Evolutionary conservation across 2,888 invertebrate genomes (phyloP), one percentile per base, ranked within the genome.

Genomic region (Amphipyra berbera): DNA sequence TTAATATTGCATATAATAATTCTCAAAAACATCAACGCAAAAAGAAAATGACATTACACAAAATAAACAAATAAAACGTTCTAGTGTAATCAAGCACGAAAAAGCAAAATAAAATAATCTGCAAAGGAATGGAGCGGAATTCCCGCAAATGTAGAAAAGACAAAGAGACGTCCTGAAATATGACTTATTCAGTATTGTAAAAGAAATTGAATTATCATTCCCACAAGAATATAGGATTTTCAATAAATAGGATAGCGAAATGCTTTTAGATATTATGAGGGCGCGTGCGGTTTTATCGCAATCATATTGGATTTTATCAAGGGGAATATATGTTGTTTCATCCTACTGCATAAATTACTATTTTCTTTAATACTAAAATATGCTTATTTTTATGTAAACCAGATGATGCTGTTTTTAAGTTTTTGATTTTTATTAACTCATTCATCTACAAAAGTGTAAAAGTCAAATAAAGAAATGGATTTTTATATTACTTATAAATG

Each of bases 131-230:
- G 61, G 10, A 56, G 55, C 61, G 62, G 62, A 59, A 63, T 57
- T 53, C 54, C 42, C 61, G 53, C 62, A 45, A 60, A 56, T 61
- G 55, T 45, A 53, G 45, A 74, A 61, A 72, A 73, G 72, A 73
- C 73, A 73, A 73, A 67, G 76, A 54, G 60, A 54, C 40, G 47
- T 66, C 71, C 58, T 73, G 62, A 73, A 71, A 72, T 67, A 67
- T 73, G 76, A 75, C 67, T 73, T 59, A 67, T 76, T 76, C 76
- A 46, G 72, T 75, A 66, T 66, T 70, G 61, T 70, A 66, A 60
- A 76, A 71, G 67, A 62, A 73, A 73, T 71, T 71, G 76, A 73
- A 73, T 73, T 73, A 76, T 71, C 55, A 71, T 73, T 66, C 66
- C 55, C 71, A 53, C 61, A 76, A 66, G 61, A 75, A 76, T 76